Base-by-base conservation (phyloP, 2,888 invertebrate species). In the Drosophila merina region DNA sequence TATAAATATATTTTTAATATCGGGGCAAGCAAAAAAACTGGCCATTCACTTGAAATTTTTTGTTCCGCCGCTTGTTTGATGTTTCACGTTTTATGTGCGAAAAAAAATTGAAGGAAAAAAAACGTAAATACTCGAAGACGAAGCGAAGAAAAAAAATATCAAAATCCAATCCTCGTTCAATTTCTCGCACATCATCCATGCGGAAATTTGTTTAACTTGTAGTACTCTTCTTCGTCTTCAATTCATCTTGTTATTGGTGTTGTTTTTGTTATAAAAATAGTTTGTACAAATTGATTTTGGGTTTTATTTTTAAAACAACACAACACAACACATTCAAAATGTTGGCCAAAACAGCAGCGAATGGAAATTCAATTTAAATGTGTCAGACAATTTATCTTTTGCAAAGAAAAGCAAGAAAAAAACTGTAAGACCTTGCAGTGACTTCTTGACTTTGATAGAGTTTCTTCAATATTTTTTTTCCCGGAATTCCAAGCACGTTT, bases 221-320 rank as follows among this genome's bases (percentile, higher is more conserved):
- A 68, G 68, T 80, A 63, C 40, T 56, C 44, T 56, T 48, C 62
- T 45, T 42, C 28, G 47, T 57, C 67, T 31, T 64, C 60, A 63
- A 50, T 20, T 28, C 31, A 28, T 31, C 25, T 45, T 57, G 52
- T 57, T 73, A 45, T 48, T 74, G 42, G 52, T 51, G 51, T 33
- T 88, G 52, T 48, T 74, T 48, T 59, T 51, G 55, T 33, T 88
- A 79, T 74, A 88, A 79, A 82, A 88, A 83, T 88, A 86, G 86
- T 74, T 81, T 75, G 60, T 26, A 72, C 66, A 79, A 88, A 86
- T 86, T 76, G 74, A 75, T 75, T 75, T 81, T 36, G 63, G 67
- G 67, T 70, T 66, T 72, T 63, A 73, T 68, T 77, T 80, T 83
- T 48, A 67, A 42, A 42, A 42, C 40, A 42, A 20, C 9, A 57